Evolutionary conservation across 1,140 invertebrate species (phyloP), one percentile per base, ranked within the genome.

Genomic region (Tetramorium simillimum): DNA sequence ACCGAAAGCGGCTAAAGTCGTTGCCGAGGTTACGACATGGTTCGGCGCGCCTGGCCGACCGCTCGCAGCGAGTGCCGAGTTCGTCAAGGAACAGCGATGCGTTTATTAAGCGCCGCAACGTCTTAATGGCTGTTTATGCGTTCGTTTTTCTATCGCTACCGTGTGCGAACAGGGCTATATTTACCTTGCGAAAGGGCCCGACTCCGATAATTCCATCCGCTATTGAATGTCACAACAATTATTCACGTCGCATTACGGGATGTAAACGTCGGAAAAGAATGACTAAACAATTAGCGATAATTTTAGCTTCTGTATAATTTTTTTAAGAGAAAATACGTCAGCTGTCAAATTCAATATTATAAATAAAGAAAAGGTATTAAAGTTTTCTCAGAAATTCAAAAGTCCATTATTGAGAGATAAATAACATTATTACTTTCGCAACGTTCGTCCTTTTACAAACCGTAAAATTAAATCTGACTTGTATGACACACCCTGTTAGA

Each of bases 1-100:
- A 90, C 89, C 88, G 87, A 90, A 90, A 90, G 86, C 75, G 76
- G 73, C 58, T 40, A 60, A 69, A 77, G 40, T 84, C 65, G 28
- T 60, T 65, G 70, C 51, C 56, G 67, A 56, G 53, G 56, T 89
- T 89, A 60, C 88, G 87, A 90, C 88, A 87, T 21, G 62, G 51
- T 86, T 73, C 49, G 63, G 70, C 88, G 85, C 65, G 49, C n/a
- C 58, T 86, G 85, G 43, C 4, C 51, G 51, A 62, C 53, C 14
- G 43, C 51, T 65, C 70, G 43, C 40, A 28, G 10, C 4, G 84
- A 56, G 56, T 65, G 49, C 60, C 16, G 75, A 43, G 62, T 63
- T 62, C 70, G 43, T 65, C 43, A 51, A 16, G 24, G 46, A 72
- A 53, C 21, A 49, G 58, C 60, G n/a, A 69, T 40, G 62, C 63